phyloP scores from a whole-genome alignment of 2,113 vertebrate species.

The Athene noctua region DNA sequence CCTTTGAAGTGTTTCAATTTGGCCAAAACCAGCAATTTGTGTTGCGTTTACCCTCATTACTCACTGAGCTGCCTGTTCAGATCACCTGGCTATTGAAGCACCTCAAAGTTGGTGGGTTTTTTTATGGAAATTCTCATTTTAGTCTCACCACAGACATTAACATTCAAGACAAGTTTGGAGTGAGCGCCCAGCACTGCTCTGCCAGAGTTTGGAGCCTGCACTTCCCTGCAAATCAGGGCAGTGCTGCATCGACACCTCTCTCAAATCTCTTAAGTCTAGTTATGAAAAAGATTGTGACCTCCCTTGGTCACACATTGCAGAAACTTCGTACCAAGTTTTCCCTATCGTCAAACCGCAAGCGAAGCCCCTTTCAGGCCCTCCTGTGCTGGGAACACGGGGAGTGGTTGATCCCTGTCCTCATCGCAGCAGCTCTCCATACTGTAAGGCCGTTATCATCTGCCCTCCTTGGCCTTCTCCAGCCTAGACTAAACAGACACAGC shows the following conservation, averaged over 20 bases:
- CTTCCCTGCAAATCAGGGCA: no score
- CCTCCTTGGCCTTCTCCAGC: background rate
- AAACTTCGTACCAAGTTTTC: background rate
- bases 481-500: background rate
- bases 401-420: background rate
- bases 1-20: background rate
- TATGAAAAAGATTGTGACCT: background rate
- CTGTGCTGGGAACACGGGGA: background rate
- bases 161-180: fast-evolving
- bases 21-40: background rate
- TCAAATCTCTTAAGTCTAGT: background rate
- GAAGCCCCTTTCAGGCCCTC: background rate
- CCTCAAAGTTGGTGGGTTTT: background rate
- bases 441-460: background rate
- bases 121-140: background rate
- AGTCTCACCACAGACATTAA: background rate
- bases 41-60: background rate
- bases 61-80: background rate
- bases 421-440: background rate
- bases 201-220: background rate
- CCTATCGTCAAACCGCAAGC: background rate
- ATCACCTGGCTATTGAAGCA: background rate
- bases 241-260: background rate
- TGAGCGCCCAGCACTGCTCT: background rate
- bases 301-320: fast-evolving